These are phyloP conservation scores for Hafferia zeledoni DNA, from an alignment of 2,797 vertebrate species.

Conservation along the genomic window DNA sequence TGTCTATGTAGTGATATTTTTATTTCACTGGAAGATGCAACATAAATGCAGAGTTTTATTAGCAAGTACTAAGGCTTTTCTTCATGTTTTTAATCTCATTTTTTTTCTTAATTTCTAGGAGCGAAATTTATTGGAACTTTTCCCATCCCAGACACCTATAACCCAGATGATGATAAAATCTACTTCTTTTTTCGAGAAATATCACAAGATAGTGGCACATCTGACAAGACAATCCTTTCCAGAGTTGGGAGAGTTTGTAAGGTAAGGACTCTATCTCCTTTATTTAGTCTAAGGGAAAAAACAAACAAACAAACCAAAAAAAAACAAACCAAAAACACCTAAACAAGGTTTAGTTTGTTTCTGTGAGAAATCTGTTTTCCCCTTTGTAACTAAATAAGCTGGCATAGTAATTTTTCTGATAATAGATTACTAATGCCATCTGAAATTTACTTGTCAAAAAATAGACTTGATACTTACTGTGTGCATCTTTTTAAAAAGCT, in stretches of 20 bases:
- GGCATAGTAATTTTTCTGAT: not conserved
- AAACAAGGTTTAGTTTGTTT: not conserved
- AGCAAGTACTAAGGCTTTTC: not conserved
- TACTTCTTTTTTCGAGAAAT: constrained; percentile 98
- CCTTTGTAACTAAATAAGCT: not conserved
- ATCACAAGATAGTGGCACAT: constrained; percentile 87
- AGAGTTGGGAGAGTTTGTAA: constrained; percentile 97
- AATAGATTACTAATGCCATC: not conserved
- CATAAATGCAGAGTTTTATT: not conserved
- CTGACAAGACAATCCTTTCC: constrained; percentile 92
- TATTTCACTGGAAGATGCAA: not conserved
- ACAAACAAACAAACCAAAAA: too few species aligned
- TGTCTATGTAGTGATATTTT: not conserved
- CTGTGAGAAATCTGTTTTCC: not conserved
- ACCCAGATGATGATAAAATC: constrained; percentile 97
- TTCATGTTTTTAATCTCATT: not conserved
- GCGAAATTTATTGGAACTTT: constrained; percentile 94
- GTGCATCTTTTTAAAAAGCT: not conserved
- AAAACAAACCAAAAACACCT: too few species aligned
- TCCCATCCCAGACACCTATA: constrained; percentile 94
- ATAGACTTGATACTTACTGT: not conserved
- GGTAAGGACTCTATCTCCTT: constrained; percentile 76
- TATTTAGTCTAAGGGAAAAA: not conserved
- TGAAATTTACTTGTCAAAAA: not conserved
- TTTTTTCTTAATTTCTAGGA: constrained; percentile 77